phyloP scores from a whole-genome alignment of 2,888 invertebrate genomes.

The Tridacna gigas region DNA sequence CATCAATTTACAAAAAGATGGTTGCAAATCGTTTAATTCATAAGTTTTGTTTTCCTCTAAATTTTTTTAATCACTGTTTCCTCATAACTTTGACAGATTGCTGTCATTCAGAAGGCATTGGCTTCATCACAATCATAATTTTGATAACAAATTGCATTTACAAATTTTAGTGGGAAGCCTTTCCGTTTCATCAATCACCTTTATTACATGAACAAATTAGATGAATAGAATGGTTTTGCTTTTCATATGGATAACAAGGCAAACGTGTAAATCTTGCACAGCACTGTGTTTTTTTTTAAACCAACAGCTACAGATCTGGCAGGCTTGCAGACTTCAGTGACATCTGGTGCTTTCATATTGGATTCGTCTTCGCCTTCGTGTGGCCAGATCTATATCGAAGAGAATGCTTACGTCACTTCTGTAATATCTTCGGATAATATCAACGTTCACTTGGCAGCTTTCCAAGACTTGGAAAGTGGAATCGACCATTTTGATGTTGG shows the following conservation, averaged over 20 bases:
- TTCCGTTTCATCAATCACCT: too few relatives aligned
- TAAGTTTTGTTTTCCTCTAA: too few relatives aligned
- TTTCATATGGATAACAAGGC: not conserved
- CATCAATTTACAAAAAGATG: too few relatives aligned
- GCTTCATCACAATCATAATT: too few relatives aligned
- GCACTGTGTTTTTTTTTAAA: not conserved
- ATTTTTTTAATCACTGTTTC: too few relatives aligned
- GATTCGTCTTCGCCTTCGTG: conserved; percentile 47
- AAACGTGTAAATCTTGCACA: not conserved
- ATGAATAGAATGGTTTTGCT: not conserved
- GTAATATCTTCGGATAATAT: not conserved
- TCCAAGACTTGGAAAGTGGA: conserved; percentile 30
- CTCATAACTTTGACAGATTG: too few relatives aligned
- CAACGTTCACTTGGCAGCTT: conserved; percentile 5
- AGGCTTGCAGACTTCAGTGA: conserved; percentile 46
- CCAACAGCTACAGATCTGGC: conserved; percentile 30
- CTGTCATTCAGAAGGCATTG: too few relatives aligned
- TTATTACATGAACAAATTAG: too few relatives aligned
- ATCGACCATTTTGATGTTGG: conserved; percentile 39
- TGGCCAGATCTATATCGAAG: conserved; percentile 24
- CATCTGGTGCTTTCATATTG: conserved; percentile 55
- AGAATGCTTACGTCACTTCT: not conserved
- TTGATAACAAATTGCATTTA: not conserved
- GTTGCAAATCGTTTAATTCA: too few relatives aligned
- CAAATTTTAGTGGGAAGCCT: too few relatives aligned